These are phyloP conservation scores for Cydia strobilella DNA, from an alignment of 1,140 invertebrate species.

Conservation along the genomic window DNA sequence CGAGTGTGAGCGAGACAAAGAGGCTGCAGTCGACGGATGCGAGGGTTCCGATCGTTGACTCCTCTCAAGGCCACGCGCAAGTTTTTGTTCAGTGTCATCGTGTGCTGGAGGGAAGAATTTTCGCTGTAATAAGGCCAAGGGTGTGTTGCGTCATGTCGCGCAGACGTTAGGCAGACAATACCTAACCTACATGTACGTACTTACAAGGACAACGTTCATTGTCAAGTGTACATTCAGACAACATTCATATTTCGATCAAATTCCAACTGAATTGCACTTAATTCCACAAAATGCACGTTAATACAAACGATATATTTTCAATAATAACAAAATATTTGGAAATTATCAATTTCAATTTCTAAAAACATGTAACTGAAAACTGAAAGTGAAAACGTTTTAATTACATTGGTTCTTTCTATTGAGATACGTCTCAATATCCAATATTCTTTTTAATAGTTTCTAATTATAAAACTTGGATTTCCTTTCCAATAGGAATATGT, in stretches of 20 bases:
- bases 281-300: too few species aligned
- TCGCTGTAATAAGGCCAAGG: slow-evolving; percentile 30
- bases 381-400: too few species aligned
- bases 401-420: too few species aligned
- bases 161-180: slow-evolving; percentile 29
- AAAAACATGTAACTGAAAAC: too few species aligned
- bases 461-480: too few species aligned
- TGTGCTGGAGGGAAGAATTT: slow-evolving; percentile 14
- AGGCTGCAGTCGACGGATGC: slow-evolving; percentile 68
- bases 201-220: background rate
- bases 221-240: background rate
- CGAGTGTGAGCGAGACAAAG: slow-evolving; percentile 49
- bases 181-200: slow-evolving; percentile 23
- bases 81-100: slow-evolving; percentile 69
- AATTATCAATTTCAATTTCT: too few species aligned
- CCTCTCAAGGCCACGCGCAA: slow-evolving; percentile 68
- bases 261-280: background rate
- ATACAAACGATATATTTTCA: too few species aligned
- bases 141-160: slow-evolving; percentile 20
- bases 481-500: too few species aligned
- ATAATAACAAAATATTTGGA: too few species aligned
- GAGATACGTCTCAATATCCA: too few species aligned
- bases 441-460: too few species aligned
- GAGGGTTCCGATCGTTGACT: slow-evolving; percentile 76
- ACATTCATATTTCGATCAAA: background rate